phyloP scores from a whole-genome alignment of 2,888 invertebrate species.

The Chirona hameri region DNA sequence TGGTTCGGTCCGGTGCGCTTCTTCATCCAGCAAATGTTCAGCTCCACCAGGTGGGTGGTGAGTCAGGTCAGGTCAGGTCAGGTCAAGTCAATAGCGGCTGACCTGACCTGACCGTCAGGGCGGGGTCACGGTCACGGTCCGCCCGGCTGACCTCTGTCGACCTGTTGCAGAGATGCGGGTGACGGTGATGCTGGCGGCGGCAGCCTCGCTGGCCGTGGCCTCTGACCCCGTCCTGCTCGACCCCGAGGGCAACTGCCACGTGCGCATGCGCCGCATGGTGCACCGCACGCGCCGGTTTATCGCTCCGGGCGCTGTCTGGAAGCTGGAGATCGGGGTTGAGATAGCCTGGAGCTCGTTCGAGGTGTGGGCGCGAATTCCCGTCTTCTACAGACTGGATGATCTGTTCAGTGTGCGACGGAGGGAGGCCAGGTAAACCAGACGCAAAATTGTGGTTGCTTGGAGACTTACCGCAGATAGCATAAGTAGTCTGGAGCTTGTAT shows the following conservation, averaged over 20 bases:
- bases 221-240: neutral
- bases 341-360: neutral
- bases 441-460: neutral
- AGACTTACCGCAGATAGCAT: too few species aligned
- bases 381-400: constrained; percentile 30
- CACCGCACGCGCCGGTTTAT: constrained; percentile 31
- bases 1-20: constrained; percentile 33
- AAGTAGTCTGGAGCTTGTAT: too few species aligned
- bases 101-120: neutral
- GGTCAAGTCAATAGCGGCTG: neutral
- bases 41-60: neutral
- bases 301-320: constrained; percentile 33
- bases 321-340: constrained; percentile 30
- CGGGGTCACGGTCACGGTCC: neutral
- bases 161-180: constrained; percentile 22
- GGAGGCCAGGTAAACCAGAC: neutral
- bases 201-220: neutral
- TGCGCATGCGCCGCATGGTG: neutral
- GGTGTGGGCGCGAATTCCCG: constrained; percentile 7
- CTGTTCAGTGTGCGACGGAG: constrained; percentile 26
- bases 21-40: constrained; percentile 31
- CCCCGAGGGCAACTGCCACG: neutral
- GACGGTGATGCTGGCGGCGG: neutral
- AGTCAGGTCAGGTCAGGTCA: neutral
- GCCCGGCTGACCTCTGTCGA: neutral